Base-by-base conservation (phyloP, 2,888 invertebrate genomes). In the Harmothoe impar region DNA sequence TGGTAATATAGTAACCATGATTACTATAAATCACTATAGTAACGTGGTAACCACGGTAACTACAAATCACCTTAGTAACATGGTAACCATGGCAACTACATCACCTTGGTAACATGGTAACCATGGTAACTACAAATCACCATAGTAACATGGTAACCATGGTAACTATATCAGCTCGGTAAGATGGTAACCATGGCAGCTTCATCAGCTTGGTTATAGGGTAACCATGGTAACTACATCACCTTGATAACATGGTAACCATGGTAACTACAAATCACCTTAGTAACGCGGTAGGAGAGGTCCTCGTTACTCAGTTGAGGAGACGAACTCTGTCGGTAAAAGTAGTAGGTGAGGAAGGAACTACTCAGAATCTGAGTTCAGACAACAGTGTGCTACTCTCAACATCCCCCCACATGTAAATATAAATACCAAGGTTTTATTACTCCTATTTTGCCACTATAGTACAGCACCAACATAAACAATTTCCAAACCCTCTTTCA, bases 281-380 rank as follows among this genome's bases (percentile, higher is more conserved):
- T 91, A 7, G 86, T 90, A 17, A 91, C 91, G 1, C 91, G 89
- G 78, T 91, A 91, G 25, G 91, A 91, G 62, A 91, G 84, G 31
- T 91, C 92, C 85, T 91, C 90, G 72, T 91, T 91, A 85, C 92
- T 90, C 35, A 31, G 56, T 33, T 89, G 84, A 52, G 86, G 54
- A 86, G 86, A 86, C 7, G 52, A 52, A n/a, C 33, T 84, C 84
- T 84, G 84, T 84, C 5, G 84, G 25, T n/a, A n/a, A 84, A 72
- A 29, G 62, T 62, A 62, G 62, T n/a, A 62, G 23, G 62, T 62
- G 0, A 20, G 43, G 43, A 43, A 43, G 43, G 10, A 10, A 10
- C 43, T 43, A 43, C 68, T 68, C 29, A 15, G 7, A 68, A 68
- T 68, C 15, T 25, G 68, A 68, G 29, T 17, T 23, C 56, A 56